phyloP scores from a whole-genome alignment of 1,140 invertebrate genomes.

The Pentalonia nigronervosa region DNA sequence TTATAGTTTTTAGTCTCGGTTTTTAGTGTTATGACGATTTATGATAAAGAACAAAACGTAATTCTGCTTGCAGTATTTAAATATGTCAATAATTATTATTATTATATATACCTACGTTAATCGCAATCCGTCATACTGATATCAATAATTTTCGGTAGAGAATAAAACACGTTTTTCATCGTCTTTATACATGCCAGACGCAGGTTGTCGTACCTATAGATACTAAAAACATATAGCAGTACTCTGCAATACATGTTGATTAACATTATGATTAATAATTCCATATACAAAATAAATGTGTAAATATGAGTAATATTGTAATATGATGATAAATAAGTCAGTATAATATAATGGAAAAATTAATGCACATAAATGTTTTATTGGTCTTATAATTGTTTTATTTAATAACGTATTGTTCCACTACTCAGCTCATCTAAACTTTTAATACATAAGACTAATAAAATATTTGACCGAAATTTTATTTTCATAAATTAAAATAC shows the following conservation, averaged over 20 bases:
- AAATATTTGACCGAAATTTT: too few relatives aligned
- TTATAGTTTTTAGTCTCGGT: neutral
- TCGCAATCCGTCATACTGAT: neutral
- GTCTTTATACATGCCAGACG: neutral
- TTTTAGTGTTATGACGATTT: neutral
- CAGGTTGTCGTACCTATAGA: neutral
- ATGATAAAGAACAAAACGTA: slow-evolving; percentile 4
- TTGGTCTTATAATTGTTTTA: too few relatives aligned
- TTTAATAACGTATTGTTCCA: neutral
- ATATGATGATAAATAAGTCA: neutral
- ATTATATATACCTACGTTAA: neutral
- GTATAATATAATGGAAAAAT: neutral
- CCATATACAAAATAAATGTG: neutral
- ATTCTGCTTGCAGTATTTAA: neutral
- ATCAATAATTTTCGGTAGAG: neutral
- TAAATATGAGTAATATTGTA: neutral
- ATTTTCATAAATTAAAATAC: too few relatives aligned
- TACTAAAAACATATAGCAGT: neutral
- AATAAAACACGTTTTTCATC: neutral
- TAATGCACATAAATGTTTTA: neutral
- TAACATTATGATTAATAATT: neutral
- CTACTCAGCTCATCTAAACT: neutral
- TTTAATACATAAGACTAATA: neutral
- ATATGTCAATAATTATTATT: neutral
- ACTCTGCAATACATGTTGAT: neutral